Conservation (phyloP, 1,140 invertebrate species). For the Drosophila ercepeae region DNA sequence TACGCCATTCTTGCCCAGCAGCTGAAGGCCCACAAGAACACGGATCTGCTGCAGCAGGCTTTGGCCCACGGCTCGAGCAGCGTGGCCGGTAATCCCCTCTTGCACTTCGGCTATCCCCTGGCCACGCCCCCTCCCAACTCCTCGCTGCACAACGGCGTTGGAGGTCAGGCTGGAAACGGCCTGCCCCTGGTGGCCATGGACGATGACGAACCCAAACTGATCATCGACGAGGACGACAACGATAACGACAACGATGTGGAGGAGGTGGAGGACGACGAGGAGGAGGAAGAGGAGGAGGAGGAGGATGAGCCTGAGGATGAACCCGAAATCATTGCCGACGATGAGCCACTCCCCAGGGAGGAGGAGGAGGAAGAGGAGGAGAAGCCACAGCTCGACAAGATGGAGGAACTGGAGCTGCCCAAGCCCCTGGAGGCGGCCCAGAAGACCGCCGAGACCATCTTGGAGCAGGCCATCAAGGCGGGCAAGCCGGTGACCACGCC, state of each 20-base stretch:
- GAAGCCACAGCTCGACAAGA: not conserved
- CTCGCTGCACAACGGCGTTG: not conserved
- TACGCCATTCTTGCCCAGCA: constrained; percentile 91
- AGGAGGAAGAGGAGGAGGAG: constrained; percentile 77
- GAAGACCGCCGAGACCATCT: constrained; percentile 85
- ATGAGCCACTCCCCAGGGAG: not conserved
- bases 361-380: constrained; percentile 1
- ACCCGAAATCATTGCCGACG: constrained; percentile 11
- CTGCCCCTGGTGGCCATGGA: constrained; percentile 28
- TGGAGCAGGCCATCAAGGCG: constrained; percentile 85
- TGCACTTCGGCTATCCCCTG: constrained; percentile 50
- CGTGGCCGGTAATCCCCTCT: constrained; percentile 51
- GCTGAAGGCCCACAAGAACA: constrained; percentile 86
- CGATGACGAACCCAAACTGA: constrained; percentile 84
- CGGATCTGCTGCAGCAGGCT: constrained; percentile 82
- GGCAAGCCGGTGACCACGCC: constrained; percentile 37
- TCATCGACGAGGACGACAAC: constrained; percentile 85
- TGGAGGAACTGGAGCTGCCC: constrained; percentile 12
- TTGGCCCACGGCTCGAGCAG: constrained; percentile 78
- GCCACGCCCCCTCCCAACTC: not conserved
- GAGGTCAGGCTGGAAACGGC: constrained; percentile 17
- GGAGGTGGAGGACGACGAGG: constrained; percentile 88
- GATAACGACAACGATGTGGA: constrained; percentile 75
- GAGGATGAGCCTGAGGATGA: constrained; percentile 32
- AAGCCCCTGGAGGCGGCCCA: constrained; percentile 74